Evolutionary conservation across 35 echinoderm and acorn worm genomes (phyloP).

Genomic region (Stichopus chloronotus): DNA sequence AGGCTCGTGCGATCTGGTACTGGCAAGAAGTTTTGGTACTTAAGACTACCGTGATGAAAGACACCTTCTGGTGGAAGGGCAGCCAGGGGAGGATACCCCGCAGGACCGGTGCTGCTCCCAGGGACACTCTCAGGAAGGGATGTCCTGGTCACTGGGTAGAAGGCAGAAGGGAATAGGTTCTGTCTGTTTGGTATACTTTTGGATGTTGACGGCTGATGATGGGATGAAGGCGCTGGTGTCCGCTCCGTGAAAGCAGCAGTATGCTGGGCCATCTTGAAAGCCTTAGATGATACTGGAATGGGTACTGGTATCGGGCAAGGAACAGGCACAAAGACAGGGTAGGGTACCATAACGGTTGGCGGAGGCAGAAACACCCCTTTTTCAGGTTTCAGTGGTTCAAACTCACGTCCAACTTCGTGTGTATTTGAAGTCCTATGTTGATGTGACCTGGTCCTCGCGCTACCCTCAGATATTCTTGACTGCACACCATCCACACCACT

Average conservation of each 20-base stretch:
- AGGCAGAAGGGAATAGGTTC: constrained; percentile 57
- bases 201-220: background rate
- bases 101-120: background rate
- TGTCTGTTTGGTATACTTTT: constrained; percentile 38
- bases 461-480: background rate
- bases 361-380: constrained; percentile 70
- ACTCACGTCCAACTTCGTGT: background rate
- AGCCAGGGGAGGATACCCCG: constrained; percentile 10
- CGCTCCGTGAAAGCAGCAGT: background rate
- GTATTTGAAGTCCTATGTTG: background rate
- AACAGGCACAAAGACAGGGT: constrained; percentile 92
- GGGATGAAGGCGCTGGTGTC: background rate
- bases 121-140: constrained; percentile 22
- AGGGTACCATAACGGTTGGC: constrained; percentile 87
- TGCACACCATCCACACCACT: background rate
- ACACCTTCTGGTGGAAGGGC: constrained; percentile 50
- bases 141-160: constrained; percentile 33
- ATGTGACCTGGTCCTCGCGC: background rate
- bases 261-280: constrained; percentile 56
- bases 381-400: background rate
- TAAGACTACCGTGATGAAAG: constrained; percentile 41
- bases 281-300: constrained; percentile 76
- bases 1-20: constrained; percentile 21
- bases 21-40: constrained; percentile 21
- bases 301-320: constrained; percentile 91